Conservation (phyloP, 2,113 vertebrate species). For the Sarotherodon lohbergeri region DNA sequence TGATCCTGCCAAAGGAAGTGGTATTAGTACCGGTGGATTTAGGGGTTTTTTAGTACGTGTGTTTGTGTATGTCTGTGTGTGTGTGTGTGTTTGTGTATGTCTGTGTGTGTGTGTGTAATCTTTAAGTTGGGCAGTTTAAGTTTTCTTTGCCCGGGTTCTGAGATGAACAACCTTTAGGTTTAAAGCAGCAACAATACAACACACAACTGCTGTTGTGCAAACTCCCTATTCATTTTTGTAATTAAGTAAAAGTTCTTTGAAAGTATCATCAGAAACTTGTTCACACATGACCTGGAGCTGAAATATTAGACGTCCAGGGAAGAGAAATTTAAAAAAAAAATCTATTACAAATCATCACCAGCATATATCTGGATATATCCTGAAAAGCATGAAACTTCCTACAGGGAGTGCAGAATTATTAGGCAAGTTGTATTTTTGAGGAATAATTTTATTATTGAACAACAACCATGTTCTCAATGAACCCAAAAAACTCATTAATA, state of each 20-base stretch:
- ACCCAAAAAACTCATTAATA: too few species aligned
- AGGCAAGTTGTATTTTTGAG: too few species aligned
- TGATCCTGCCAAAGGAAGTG: background rate
- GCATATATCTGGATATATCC: background rate
- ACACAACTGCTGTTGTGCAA: background rate
- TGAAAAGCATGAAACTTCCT: background rate
- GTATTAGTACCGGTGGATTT: background rate
- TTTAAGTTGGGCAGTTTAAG: background rate
- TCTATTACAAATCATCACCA: background rate
- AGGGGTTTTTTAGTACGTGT: background rate
- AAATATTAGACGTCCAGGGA: background rate
- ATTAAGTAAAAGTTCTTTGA: background rate
- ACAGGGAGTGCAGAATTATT: too few species aligned
- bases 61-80: background rate
- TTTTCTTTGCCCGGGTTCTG: background rate
- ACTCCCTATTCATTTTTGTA: background rate
- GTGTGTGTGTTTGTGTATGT: background rate
- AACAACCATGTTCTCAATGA: too few species aligned
- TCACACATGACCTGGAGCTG: background rate
- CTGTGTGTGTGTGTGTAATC: background rate
- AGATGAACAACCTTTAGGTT: background rate
- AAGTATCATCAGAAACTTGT: background rate
- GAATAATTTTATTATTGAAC: too few species aligned
- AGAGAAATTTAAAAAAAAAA: accelerated
- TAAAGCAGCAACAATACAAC: background rate